phyloP scores from a whole-genome alignment of 2,113 vertebrate genomes.

The Okapia johnstoni region DNA sequence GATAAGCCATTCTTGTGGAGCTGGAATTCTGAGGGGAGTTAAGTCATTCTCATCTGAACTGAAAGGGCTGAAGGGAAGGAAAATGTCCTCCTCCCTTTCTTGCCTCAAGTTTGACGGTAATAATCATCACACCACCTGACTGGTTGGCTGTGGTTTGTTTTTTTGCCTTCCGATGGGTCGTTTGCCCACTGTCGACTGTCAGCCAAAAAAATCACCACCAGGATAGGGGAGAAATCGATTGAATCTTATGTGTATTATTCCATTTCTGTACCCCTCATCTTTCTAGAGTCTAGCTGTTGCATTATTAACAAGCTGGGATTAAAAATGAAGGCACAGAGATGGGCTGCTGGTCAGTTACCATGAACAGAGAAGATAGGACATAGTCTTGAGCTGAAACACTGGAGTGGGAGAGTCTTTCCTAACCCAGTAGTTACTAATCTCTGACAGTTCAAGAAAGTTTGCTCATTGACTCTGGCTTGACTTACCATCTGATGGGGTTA shows the following conservation, averaged over 20 bases:
- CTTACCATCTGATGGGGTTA: neutral
- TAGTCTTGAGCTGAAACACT: neutral
- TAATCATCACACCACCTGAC: neutral
- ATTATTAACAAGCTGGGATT: neutral
- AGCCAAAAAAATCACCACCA: neutral
- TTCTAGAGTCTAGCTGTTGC: neutral
- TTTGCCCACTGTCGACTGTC: slow-evolving; percentile 9
- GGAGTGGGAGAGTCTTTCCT: neutral
- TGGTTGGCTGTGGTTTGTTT: neutral
- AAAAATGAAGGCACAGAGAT: neutral
- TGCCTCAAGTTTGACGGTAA: slow-evolving; percentile 7
- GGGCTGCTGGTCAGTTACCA: neutral
- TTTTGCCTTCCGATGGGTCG: neutral
- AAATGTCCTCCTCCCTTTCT: neutral
- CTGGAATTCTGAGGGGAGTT: neutral
- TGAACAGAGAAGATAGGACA: neutral
- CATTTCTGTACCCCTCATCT: slow-evolving; percentile 15
- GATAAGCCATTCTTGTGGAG: neutral
- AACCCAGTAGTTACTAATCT: slow-evolving; percentile 15
- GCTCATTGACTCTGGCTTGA: neutral
- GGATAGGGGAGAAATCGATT: neutral
- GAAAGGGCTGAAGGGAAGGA: neutral
- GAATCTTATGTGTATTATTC: slow-evolving; percentile 15
- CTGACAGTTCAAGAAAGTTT: neutral
- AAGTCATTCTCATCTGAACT: slow-evolving; percentile 27